Evolutionary conservation across 1,140 invertebrate species (phyloP).

Genomic region (Drosophila littoralis): DNA sequence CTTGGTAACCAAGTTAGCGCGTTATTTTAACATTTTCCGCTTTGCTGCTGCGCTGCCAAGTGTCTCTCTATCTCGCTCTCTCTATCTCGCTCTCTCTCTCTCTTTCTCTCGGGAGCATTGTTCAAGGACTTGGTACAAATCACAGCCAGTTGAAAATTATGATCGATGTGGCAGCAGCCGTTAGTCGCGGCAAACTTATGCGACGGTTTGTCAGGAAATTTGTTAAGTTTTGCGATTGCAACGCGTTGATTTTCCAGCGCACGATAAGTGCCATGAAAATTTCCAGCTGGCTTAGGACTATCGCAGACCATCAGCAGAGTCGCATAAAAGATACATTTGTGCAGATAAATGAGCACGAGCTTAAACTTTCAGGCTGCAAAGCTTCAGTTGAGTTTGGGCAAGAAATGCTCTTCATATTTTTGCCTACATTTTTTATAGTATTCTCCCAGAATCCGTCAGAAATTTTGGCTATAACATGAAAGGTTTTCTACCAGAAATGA

Average conservation of each 20-base stretch:
- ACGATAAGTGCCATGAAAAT: constrained; percentile 29
- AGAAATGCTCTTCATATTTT: too few relatives aligned
- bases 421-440: too few relatives aligned
- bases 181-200: constrained; percentile 49
- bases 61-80: constrained; percentile 7
- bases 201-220: constrained; percentile 72
- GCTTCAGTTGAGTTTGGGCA: too few relatives aligned
- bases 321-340: too few relatives aligned
- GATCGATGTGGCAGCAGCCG: constrained; percentile 69
- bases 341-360: too few relatives aligned
- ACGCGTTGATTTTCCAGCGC: constrained; percentile 31
- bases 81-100: neutral
- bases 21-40: constrained; percentile 83
- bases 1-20: constrained; percentile 83
- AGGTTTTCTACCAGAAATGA: too few relatives aligned
- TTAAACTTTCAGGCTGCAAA: too few relatives aligned
- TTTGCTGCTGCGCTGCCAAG: constrained; percentile 52
- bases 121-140: constrained; percentile 78
- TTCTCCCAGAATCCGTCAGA: too few relatives aligned
- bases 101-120: constrained; percentile 19
- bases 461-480: too few relatives aligned
- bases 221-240: constrained; percentile 75
- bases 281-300: neutral
- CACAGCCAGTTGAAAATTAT: constrained; percentile 76
- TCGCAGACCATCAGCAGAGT: too few relatives aligned